phyloP scores from a whole-genome alignment of 2,888 invertebrate genomes.

The Drepana falcataria region DNA sequence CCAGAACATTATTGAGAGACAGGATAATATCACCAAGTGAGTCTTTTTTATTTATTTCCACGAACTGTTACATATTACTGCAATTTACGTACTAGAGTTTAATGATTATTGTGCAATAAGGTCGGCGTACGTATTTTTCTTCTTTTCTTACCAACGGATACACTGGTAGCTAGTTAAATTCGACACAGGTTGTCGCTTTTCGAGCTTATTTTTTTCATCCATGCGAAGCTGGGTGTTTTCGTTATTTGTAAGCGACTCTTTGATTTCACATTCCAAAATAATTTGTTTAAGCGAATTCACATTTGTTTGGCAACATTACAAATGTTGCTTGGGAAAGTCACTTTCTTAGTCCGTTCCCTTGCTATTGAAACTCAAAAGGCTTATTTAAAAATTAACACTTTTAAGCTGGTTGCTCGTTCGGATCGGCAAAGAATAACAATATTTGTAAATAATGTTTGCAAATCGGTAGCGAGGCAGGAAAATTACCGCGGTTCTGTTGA shows the following conservation, averaged over 20 bases:
- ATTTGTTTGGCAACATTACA: neutral
- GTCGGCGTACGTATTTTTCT: too few relatives aligned
- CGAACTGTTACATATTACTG: too few relatives aligned
- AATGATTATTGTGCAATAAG: too few relatives aligned
- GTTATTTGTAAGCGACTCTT: too few relatives aligned
- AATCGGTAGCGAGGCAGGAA: constrained; percentile 13
- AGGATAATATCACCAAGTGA: constrained; percentile 86
- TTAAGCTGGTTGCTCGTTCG: neutral
- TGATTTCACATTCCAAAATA: too few relatives aligned
- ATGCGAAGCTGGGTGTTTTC: too few relatives aligned
- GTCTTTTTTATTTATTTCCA: constrained; percentile 19
- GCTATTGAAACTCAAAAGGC: neutral
- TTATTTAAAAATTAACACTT: neutral
- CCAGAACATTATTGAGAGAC: constrained; percentile 83
- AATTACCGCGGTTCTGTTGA: constrained; percentile 29
- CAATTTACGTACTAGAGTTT: too few relatives aligned
- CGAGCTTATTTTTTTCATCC: too few relatives aligned
- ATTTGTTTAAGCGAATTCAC: too few relatives aligned
- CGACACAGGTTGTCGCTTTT: too few relatives aligned
- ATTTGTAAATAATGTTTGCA: constrained; percentile 9
- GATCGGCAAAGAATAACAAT: neutral
- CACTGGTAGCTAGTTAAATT: too few relatives aligned
- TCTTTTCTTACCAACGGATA: too few relatives aligned
- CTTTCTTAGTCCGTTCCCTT: neutral
- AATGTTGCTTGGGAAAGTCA: neutral